Percentiles rank a stretch among this genome's conserved stretches.
These are phyloP conservation scores for Eptesicus fuscus DNA, from an alignment of 2,113 vertebrate species.

Conservation along the genomic window DNA sequence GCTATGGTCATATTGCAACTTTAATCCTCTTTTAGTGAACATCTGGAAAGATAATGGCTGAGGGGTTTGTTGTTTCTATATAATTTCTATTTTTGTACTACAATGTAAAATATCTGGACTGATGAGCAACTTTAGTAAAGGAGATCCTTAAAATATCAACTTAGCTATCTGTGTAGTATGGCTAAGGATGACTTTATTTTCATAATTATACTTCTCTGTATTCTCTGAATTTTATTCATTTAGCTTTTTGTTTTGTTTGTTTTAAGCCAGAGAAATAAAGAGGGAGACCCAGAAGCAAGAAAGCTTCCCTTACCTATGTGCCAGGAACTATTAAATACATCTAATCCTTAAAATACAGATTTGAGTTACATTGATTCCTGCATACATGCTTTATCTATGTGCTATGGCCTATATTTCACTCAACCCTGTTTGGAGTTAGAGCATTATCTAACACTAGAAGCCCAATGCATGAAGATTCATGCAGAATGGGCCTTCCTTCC, in stretches of 20 bases:
- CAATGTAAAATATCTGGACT: not conserved
- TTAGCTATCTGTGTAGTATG: not conserved
- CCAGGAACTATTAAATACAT: not conserved
- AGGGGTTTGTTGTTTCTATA: not conserved
- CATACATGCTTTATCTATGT: not conserved
- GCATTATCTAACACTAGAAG: not conserved
- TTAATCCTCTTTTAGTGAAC: not conserved
- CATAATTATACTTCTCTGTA: not conserved
- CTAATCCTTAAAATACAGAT: constrained; percentile 8
- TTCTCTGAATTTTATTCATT: constrained; percentile 18
- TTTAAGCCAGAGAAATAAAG: not conserved
- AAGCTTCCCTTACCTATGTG: not conserved
- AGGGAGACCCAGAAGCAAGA: not conserved
- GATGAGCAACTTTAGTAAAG: not conserved
- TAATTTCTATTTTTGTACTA: not conserved
- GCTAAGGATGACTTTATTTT: constrained; percentile 22
- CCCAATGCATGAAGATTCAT: too few relatives aligned
- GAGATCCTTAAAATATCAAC: not conserved
- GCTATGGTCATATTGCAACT: not conserved
- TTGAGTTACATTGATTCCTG: not conserved
- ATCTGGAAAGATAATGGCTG: not conserved
- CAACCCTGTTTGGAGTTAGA: not conserved
- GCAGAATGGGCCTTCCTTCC: too few relatives aligned
- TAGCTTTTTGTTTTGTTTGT: not conserved
- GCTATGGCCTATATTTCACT: not conserved